These are phyloP conservation scores for Tribolium madens DNA, from an alignment of 1,140 invertebrate genomes.

Conservation along the genomic window DNA sequence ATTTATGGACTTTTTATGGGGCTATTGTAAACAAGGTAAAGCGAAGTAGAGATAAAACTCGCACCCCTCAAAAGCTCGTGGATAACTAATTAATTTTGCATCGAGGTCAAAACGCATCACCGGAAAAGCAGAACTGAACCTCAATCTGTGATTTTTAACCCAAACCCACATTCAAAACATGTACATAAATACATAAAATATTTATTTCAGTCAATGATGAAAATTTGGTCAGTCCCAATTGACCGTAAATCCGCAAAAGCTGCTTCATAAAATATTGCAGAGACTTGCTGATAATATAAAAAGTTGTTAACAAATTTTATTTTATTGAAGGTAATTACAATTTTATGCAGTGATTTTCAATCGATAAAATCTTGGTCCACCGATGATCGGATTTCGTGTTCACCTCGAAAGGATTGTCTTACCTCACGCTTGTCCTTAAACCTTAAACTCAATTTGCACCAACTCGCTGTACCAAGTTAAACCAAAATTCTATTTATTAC, in stretches of 20 bases:
- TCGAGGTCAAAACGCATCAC: neutral
- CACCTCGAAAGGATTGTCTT: neutral
- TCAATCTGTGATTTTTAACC: neutral
- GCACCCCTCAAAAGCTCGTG: conserved; percentile 15
- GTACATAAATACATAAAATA: neutral
- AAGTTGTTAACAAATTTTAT: neutral
- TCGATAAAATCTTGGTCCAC: neutral
- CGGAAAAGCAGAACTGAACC: neutral
- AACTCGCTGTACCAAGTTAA: neutral
- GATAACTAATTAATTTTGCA: conserved; percentile 34
- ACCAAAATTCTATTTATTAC: neutral
- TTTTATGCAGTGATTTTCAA: neutral
- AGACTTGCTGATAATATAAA: neutral
- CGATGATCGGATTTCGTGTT: neutral
- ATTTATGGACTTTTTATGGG: conserved; percentile 38
- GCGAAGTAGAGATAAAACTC: neutral
- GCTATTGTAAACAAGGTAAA: conserved; percentile 19
- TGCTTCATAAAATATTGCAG: neutral
- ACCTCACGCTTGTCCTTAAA: neutral
- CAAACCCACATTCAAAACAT: neutral
- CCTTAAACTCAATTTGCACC: conserved; percentile 11
- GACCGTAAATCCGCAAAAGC: neutral
- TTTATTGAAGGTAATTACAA: neutral
- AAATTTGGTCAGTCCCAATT: neutral
- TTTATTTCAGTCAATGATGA: neutral